Base-by-base conservation (phyloP, 2,797 vertebrate genomes). In the Macropus fuliginosus region DNA sequence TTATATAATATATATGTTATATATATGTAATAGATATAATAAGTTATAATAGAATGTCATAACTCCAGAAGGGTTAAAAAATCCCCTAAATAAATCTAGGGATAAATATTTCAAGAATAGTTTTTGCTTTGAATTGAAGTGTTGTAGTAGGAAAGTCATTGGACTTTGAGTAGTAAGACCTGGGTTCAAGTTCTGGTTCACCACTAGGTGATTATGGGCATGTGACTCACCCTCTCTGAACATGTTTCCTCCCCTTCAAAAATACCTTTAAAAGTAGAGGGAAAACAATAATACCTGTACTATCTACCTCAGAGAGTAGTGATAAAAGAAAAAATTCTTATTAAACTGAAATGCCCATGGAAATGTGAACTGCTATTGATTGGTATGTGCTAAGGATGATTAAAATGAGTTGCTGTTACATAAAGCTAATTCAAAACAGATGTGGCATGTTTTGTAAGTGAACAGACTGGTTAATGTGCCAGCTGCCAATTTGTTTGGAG, bases 401-500 rank as follows among this genome's bases (percentile, higher is more conserved):
- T 57, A 54, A 96, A 90, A 62, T 59, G 92, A 93, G 2, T 95
- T 97, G 55, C 14, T 74, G 54, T 94, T 94, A 91, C 54, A 92
- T 4, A 91, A 74, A 94, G 16, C 12, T 56, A 94, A 90, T 97
- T 96, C 10, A 95, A 96, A 93, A 92, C 95, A 95, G 91, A 87
- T 87, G 74, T 87, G 74, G 74, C 4, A 10, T 87, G 74, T 27
- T 87, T 46, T 50, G 21, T 50, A 87, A 87, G 74, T 40, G 74
- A 87, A 87, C 74, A 90, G 91, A 96, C 40, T 59, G 94, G 59
- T 92, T 91, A n/a, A 40, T 92, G 40, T 97, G 92, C 95, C 93
- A 87, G 11, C 56, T 97, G 94, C 56, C 93, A 92, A 57, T 55
- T 34, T 96, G 97, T 96, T 93, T 96, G 91, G 62, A 56, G 91